phyloP scores from a whole-genome alignment of 2,888 invertebrate genomes.

The Drosophila suboccidentalis region DNA sequence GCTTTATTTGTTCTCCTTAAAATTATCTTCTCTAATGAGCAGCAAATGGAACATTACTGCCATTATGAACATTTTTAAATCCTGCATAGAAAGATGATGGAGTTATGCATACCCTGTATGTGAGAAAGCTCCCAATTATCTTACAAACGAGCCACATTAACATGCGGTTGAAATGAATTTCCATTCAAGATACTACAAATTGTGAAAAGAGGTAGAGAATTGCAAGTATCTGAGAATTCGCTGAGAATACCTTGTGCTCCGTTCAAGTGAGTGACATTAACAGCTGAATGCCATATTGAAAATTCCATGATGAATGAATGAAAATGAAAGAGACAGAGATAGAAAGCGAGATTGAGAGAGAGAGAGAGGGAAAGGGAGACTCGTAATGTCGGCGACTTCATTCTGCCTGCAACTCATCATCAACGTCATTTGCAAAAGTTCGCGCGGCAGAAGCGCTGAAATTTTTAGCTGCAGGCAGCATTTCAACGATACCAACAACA shows the following conservation, averaged over 20 bases:
- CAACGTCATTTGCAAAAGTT: slow-evolving; percentile 63
- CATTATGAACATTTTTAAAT: background rate
- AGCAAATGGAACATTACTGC: background rate
- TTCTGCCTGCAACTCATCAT: slow-evolving; percentile 56
- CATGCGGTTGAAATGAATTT: slow-evolving; percentile 29
- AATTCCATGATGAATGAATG: slow-evolving; percentile 50
- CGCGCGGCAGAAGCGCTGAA: slow-evolving; percentile 29
- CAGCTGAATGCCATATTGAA: slow-evolving; percentile 63
- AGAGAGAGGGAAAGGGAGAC: background rate
- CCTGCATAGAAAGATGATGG: background rate
- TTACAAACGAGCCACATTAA: slow-evolving; percentile 28
- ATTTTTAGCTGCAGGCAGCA: slow-evolving; percentile 40
- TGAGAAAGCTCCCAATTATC: slow-evolving; percentile 4
- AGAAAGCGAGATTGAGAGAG: background rate
- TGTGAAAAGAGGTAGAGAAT: slow-evolving; percentile 1
- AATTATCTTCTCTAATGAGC: background rate
- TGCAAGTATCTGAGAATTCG: slow-evolving; percentile 32
- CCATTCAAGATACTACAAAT: background rate
- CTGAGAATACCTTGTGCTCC: slow-evolving; percentile 39
- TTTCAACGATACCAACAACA: slow-evolving; percentile 30
- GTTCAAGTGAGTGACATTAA: slow-evolving; percentile 61
- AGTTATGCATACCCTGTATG: background rate
- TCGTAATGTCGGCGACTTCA: slow-evolving; percentile 20
- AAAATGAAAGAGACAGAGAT: slow-evolving; percentile 1
- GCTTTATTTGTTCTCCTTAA: background rate